Conservation (phyloP, 2,888 invertebrate genomes). For the Pimpla rufipes region DNA sequence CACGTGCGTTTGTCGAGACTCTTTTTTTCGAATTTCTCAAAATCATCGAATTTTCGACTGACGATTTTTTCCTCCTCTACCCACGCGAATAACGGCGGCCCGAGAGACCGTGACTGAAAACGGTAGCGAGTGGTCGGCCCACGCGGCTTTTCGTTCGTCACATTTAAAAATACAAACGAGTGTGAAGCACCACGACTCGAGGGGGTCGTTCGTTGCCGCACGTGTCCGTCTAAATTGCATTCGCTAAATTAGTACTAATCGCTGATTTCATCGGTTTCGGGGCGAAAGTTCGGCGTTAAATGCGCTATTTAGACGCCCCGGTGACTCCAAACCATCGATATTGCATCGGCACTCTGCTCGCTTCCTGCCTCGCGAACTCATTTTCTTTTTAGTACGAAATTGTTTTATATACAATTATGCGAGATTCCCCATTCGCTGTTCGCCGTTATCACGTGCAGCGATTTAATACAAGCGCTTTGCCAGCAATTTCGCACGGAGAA, state of each 20-base stretch:
- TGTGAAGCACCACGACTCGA: conserved; percentile 15
- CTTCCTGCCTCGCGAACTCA: not conserved
- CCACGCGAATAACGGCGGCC: not conserved
- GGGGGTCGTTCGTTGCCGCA: not conserved
- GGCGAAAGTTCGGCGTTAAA: not conserved
- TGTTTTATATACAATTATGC: conserved; percentile 33
- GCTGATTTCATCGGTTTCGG: not conserved
- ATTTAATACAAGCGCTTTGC: not conserved
- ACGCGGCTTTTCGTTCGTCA: conserved; percentile 14
- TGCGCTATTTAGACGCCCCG: not conserved
- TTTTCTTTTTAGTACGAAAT: conserved; percentile 25
- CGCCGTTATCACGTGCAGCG: not conserved
- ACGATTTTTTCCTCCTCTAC: not conserved
- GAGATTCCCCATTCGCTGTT: not conserved
- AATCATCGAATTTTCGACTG: not conserved
- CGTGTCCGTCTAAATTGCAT: conserved; percentile 19
- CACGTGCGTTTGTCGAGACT: not conserved
- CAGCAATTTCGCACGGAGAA: too few relatives aligned
- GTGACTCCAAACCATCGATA: not conserved
- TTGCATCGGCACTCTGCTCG: not conserved
- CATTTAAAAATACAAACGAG: conserved; percentile 36
- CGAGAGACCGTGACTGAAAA: not conserved
- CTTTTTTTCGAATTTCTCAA: not conserved
- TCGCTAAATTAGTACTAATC: conserved; percentile 10
- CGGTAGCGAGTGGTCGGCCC: not conserved